Evolutionary conservation across 2,113 vertebrate genomes (phyloP), one percentile per base, ranked within the genome.

Genomic region (Falco punctatus): DNA sequence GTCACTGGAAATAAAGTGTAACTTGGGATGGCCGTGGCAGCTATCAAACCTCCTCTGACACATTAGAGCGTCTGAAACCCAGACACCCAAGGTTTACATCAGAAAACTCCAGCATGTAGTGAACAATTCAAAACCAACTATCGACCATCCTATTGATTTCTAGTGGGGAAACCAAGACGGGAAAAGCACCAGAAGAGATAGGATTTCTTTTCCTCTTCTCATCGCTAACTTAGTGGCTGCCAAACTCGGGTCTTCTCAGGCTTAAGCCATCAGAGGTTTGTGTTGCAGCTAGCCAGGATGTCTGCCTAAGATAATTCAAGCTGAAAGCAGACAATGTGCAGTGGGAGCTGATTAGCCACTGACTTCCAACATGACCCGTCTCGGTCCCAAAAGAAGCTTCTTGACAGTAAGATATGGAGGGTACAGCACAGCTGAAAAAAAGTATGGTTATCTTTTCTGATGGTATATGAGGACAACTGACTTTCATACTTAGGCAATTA

Each of bases 81-180:
- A 98, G 97, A 98, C 96, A 97, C 97, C 93, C 92, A 96, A 97
- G 96, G 97, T 98, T 98, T 97, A 97, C 96, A 98, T 97, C 96
- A 97, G 97, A 98, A 98, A 97, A 98, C 97, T 98, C 97, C 97
- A 97, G 96, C 95, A 94, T 86, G 97, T 92, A 97, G 95, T 0
- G 97, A 98, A 98, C 98, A 98, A 98, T 98, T 97, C 98, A 98
- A 98, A 98, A 97, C 98, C 98, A 97, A 96, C 96, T 97, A 99
- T 98, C 90, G 98, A 99, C 97, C 98, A 91, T 5, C 30, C 74
- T 98, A 98, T 99, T 97, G 98, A 99, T 99, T 98, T 97, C 96
- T 64, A 90, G 86, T 95, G 94, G 92, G 96, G 97, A 98, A 98
- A 97, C 97, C 97, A 98, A 97, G 98, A 97, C 30, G 81, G 86